A percentile compares a stretch with the other conserved stretches of the same genome.
These are phyloP conservation scores for Cryptus viduatorius DNA, from an alignment of 2,888 invertebrate genomes.

Conservation along the genomic window DNA sequence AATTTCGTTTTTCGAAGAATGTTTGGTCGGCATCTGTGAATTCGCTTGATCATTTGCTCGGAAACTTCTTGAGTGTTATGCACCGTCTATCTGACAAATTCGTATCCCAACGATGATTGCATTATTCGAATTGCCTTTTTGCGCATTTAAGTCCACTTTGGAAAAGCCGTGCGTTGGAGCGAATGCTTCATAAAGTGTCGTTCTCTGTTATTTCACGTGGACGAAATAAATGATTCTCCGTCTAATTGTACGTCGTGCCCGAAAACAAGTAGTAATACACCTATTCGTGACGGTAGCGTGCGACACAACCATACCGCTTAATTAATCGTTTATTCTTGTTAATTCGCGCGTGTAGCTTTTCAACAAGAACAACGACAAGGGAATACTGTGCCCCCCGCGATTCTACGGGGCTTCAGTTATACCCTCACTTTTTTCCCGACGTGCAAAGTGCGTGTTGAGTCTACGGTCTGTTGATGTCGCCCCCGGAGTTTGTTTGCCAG, in stretches of 20 bases:
- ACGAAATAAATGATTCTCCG: conserved; percentile 26
- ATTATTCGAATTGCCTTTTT: too few relatives aligned
- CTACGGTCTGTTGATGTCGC: conserved; percentile 1
- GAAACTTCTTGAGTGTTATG: too few relatives aligned
- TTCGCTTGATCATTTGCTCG: too few relatives aligned
- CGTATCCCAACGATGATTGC: too few relatives aligned
- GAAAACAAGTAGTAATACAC: conserved; percentile 5
- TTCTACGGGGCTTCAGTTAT: background rate
- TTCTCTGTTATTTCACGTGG: too few relatives aligned
- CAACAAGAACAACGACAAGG: conserved; percentile 14
- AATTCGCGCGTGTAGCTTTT: conserved; percentile 22
- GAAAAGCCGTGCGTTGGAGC: too few relatives aligned
- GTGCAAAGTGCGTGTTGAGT: background rate
- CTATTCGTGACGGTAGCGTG: background rate
- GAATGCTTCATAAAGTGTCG: too few relatives aligned
- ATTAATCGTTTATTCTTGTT: conserved; percentile 34
- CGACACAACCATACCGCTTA: background rate
- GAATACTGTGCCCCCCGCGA: background rate
- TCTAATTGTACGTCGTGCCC: conserved; percentile 30
- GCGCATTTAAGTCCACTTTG: too few relatives aligned
- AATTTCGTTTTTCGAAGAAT: too few relatives aligned
- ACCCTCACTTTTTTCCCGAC: background rate
- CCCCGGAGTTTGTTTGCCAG: conserved; percentile 16
- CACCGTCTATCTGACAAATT: too few relatives aligned
- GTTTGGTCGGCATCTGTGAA: too few relatives aligned